Percentiles rank a stretch among this genome's conserved stretches.
These are phyloP conservation scores for Rhynchotus rufescens DNA, from an alignment of 2,797 vertebrate species.

Conservation along the genomic window DNA sequence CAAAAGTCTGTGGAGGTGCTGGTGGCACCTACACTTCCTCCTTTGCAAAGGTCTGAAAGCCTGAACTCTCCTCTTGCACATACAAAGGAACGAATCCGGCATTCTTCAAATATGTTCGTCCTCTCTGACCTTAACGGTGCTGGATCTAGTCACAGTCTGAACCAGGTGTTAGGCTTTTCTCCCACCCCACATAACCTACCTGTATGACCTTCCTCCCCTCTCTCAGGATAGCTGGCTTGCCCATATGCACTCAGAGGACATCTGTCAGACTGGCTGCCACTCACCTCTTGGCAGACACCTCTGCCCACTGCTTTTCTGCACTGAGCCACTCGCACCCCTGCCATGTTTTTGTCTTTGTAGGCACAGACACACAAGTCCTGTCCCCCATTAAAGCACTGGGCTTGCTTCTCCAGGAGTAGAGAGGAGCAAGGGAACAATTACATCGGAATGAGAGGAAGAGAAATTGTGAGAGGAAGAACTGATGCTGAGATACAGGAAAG, in stretches of 20 bases:
- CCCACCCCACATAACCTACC: fast-evolving
- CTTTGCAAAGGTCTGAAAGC: not conserved
- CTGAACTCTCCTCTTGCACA: not conserved
- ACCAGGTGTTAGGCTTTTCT: not conserved
- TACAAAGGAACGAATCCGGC: not conserved
- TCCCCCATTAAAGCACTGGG: not conserved
- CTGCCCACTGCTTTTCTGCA: not conserved
- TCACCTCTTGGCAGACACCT: not conserved
- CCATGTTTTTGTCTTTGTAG: not conserved
- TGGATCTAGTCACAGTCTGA: not conserved
- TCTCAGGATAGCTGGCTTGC: not conserved
- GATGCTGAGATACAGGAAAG: slow-evolving; percentile 67
- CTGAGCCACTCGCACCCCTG: not conserved
- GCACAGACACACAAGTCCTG: not conserved
- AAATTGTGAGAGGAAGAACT: slow-evolving; percentile 60
- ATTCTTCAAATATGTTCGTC: not conserved
- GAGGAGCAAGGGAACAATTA: slow-evolving; percentile 23
- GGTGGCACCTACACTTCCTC: not conserved
- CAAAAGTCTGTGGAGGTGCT: fast-evolving
- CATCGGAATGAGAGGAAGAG: slow-evolving; percentile 26
- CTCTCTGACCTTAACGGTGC: not conserved
- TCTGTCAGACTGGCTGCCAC: not conserved
- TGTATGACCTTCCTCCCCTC: not conserved
- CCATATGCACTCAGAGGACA: not conserved
- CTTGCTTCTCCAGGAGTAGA: not conserved